Base-by-base conservation (phyloP, 2,797 vertebrate species). In the Hozukius guyotensis region DNA sequence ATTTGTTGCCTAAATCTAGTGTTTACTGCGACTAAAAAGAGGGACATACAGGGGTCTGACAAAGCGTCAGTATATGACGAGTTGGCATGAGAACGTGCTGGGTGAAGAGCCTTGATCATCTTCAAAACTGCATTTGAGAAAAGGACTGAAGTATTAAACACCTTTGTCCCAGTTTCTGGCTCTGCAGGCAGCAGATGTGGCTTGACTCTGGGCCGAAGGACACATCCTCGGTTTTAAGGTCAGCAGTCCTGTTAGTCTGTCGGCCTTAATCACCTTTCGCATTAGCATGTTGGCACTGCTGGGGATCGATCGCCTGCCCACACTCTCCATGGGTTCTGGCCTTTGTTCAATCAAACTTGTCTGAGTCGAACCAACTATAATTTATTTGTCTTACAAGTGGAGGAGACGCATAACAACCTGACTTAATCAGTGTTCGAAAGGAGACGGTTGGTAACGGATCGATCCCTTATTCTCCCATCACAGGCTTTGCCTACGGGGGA, bases 331-430 rank as follows among this genome's bases (percentile, higher is more conserved):
- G 86, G 85, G 71, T 73, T 85, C 81, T 79, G 83, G 83, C 64
- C 86, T 92, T 88, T 90, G 88, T 92, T 94, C 91, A 92, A 71
- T 92, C 90, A 88, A 81, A 83, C 84, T 72, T 77, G 90, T 86
- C 92, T 81, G 82, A 91, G 91, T 88, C n/a, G 10, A 93, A 94
- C 92, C 89, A 85, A 78, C 77, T 72, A 69, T 90, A 82, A 95
- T 95, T 91, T 92, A 94, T 95, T 92, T 92, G 87, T 93, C 78
- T 86, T 85, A 91, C 86, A 92, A 92, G 81, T 79, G 77, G 72
- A 85, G 80, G 80, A 85, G 89, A 93, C 68, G 79, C 80, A 85
- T 75, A 88, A 77, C 78, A 71, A 78, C 68, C 83, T 61, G 0
- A 64, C 82, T 89, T 92, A 91, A 93, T 94, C 93, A 91, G 78